Evolutionary conservation across 2,113 vertebrate species (phyloP).

Genomic region (Siphamia tubifer): DNA sequence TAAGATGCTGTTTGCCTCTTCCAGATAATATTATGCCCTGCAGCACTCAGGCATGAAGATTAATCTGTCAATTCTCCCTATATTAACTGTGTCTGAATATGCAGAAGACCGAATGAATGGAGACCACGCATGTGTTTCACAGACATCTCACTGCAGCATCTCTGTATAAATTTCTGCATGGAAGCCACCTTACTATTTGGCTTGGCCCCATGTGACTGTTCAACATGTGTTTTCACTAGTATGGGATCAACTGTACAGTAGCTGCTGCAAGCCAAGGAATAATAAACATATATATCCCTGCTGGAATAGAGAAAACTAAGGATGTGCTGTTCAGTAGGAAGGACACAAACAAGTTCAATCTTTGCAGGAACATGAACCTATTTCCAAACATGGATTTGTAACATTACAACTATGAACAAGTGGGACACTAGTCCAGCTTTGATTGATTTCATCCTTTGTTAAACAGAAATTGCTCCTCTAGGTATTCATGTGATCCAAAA

Average conservation of each 20-base stretch:
- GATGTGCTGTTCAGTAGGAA: too few species aligned
- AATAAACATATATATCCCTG: constrained; percentile 15
- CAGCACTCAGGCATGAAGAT: constrained; percentile 18
- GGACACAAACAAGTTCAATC: too few species aligned
- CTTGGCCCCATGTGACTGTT: constrained; percentile 1
- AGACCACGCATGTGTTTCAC: not conserved
- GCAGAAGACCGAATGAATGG: constrained; percentile 2
- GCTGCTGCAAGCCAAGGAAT: not conserved
- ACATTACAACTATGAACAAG: too few species aligned
- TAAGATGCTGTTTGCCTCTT: constrained; percentile 12
- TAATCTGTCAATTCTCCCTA: constrained; percentile 38
- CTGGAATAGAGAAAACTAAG: not conserved
- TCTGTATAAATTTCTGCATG: not conserved
- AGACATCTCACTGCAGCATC: not conserved
- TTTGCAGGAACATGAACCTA: too few species aligned
- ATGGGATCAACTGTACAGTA: not conserved
- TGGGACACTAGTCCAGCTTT: too few species aligned
- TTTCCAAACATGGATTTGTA: too few species aligned
- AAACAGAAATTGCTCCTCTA: too few species aligned
- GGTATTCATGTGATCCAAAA: too few species aligned
- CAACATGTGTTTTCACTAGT: not conserved
- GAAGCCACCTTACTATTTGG: not conserved
- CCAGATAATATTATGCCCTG: constrained; percentile 29
- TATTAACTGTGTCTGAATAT: constrained; percentile 12
- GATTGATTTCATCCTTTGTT: too few species aligned